Evolutionary conservation across 2,888 invertebrate genomes (phyloP), one percentile per base, ranked within the genome.

Genomic region (Clunio marinus): DNA sequence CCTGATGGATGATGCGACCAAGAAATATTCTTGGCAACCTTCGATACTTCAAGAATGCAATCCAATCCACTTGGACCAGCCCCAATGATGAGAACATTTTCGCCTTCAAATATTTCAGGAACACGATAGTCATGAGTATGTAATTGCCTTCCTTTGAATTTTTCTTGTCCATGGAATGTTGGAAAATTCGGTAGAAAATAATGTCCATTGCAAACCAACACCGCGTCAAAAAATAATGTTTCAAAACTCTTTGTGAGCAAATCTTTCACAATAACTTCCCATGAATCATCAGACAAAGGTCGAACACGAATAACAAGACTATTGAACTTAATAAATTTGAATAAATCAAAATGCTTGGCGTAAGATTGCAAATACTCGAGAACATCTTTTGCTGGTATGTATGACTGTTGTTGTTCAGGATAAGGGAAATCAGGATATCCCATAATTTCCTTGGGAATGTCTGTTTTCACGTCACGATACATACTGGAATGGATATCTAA

Each of bases 361-460:
- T 91, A 93, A 1, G 82, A 77, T 72, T 87, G 83, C 2, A 93
- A 79, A 75, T 91, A 93, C 0, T 84, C 77, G 28, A 88, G 79
- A 76, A 93, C 88, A 70, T 89, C 87, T 62, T 84, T 82, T 22
- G 91, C 88, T 0, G 83, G 82, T 1, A 92, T 79, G 74, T 90
- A 93, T 0, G 92, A 93, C 72, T 83, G 83, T 5, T 87, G 80
- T 72, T 85, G 85, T 69, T 85, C 82, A 0, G 88, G 85, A 70
- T 93, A 87, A 0, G 89, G 87, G 77, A 88, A 92, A 75, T 92
- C 94, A 0, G 92, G 91, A 76, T 86, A 95, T 0, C 89, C 90
- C 96, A 96, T 96, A 2, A 92, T 85, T 81, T 96, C 93, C 76
- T 94, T 95, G 0, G 96, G 96, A 8, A 96, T 82, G 78, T 96